phyloP scores from a whole-genome alignment of 2,888 invertebrate genomes.

The Furcula furcula region DNA sequence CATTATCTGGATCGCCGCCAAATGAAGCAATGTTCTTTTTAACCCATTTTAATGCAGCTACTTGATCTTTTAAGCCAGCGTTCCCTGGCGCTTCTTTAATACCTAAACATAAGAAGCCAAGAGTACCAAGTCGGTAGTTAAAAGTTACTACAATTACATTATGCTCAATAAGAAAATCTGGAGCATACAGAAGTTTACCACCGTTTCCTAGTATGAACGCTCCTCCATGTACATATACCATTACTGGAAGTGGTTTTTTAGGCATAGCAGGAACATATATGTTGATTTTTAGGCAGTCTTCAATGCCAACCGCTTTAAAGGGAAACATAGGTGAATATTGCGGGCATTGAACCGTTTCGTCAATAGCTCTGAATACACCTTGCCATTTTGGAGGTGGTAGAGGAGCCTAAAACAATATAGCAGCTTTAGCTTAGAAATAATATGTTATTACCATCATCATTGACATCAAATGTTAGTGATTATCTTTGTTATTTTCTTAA shows the following conservation, averaged over 20 bases:
- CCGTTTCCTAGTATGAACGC: constrained; percentile 58
- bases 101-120: constrained; percentile 65
- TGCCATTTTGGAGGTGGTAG: constrained; percentile 56
- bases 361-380: constrained; percentile 53
- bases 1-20: constrained; percentile 65
- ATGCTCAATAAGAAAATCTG: constrained; percentile 56
- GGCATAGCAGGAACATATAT: constrained; percentile 48
- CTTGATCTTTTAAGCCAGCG: constrained; percentile 65
- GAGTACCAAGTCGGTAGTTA: constrained; percentile 62
- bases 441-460: too few relatives aligned
- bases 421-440: too few relatives aligned
- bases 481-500: too few relatives aligned
- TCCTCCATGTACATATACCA: constrained; percentile 67
- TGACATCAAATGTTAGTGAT: too few relatives aligned
- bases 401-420: constrained; percentile 44
- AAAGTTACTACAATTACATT: constrained; percentile 58
- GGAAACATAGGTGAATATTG: constrained; percentile 17
- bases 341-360: constrained; percentile 40
- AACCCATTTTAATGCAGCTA: constrained; percentile 66
- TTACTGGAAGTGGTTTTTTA: constrained; percentile 48
- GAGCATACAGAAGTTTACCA: constrained; percentile 50
- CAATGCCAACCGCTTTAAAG: constrained; percentile 36
- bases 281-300: constrained; percentile 62
- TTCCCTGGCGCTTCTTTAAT: constrained; percentile 68
- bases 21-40: constrained; percentile 66